phyloP scores from a whole-genome alignment of 2,888 invertebrate species.

The Epinotia ramella region DNA sequence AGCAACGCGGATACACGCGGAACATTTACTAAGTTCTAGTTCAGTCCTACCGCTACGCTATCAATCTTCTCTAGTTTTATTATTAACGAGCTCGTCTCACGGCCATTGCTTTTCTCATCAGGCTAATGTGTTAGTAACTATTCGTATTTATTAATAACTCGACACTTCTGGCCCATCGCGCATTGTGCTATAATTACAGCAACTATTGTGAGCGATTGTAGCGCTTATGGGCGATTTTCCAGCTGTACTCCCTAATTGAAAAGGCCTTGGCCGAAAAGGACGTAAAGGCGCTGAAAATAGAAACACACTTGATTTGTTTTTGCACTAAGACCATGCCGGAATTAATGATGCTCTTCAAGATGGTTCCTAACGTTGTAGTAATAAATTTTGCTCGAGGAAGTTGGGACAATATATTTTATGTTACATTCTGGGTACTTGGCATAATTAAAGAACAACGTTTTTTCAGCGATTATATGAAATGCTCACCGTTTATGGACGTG shows the following conservation, averaged over 20 bases:
- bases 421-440: neutral
- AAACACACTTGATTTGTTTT: neutral
- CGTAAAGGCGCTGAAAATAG: neutral
- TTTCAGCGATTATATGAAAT: neutral
- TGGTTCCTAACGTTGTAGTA: neutral
- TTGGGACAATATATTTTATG: neutral
- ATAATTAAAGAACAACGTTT: neutral
- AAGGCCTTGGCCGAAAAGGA: neutral
- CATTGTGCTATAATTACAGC: conserved; percentile 27
- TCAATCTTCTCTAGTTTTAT: neutral
- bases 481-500: neutral
- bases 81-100: conserved; percentile 10
- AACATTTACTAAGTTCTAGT: neutral
- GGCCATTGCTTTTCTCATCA: conserved; percentile 17
- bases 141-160: conserved; percentile 23
- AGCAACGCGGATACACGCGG: neutral
- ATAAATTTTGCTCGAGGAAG: neutral
- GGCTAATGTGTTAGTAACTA: conserved; percentile 7
- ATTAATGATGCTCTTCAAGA: neutral
- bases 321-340: neutral
- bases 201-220: neutral
- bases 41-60: neutral
- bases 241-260: neutral
- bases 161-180: conserved; percentile 14
- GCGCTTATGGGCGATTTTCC: neutral